Conservation (phyloP, 2,797 vertebrate genomes). For the Apogon talboti region DNA sequence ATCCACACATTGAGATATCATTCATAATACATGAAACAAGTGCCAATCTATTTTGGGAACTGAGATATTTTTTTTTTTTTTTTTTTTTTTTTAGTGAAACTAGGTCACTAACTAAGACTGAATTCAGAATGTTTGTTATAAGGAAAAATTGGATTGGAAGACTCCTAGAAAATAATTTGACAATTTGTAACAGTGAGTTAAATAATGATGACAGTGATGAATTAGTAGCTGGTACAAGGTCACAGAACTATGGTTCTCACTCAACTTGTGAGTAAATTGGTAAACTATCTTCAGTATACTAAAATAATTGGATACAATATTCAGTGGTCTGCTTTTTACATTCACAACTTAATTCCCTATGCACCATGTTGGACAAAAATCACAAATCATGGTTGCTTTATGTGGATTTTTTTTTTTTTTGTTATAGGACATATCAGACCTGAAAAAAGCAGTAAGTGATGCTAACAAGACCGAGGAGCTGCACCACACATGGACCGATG, state of each 20-base stretch:
- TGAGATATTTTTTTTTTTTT: constrained; percentile 29
- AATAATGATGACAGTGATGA: constrained; percentile 1
- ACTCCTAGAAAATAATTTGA: constrained; percentile 24
- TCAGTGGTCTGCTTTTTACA: background rate
- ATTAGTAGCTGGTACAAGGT: background rate
- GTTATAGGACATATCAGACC: constrained; percentile 72
- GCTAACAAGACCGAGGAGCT: constrained; percentile 77
- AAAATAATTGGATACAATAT: background rate
- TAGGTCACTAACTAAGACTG: constrained; percentile 62
- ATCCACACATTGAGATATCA: constrained; percentile 51
- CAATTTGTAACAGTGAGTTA: background rate
- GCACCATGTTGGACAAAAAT: too few relatives aligned
- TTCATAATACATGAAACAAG: constrained; percentile 73
- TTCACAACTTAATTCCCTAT: background rate
- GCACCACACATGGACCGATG: constrained; percentile 68
- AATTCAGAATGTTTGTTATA: constrained; percentile 35
- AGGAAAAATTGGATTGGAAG: constrained; percentile 24
- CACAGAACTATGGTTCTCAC: background rate
- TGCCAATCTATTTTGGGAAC: constrained; percentile 70
- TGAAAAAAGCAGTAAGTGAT: constrained; percentile 73
- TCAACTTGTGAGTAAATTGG: constrained; percentile 20
- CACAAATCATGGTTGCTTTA: background rate
- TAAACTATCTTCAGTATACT: background rate
- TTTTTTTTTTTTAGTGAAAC: constrained; percentile 42
- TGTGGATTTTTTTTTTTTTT: background rate